Evolutionary conservation across 1,140 invertebrate species (phyloP).

Genomic region (Drosophila bocki): DNA sequence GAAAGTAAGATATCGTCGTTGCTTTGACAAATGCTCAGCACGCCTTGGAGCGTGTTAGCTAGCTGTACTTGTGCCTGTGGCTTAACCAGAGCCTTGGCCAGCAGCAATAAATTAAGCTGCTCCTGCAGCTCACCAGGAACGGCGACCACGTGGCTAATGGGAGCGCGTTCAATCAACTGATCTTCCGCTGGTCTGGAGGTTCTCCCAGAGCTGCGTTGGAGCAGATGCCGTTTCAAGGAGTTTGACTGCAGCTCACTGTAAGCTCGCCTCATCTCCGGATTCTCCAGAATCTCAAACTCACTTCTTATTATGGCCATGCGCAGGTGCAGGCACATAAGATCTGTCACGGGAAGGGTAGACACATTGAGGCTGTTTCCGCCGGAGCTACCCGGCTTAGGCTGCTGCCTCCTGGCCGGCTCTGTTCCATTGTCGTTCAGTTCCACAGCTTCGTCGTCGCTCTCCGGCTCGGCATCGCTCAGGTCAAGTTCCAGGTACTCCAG

Average conservation of each 20-base stretch:
- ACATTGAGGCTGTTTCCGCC: slow-evolving; percentile 55
- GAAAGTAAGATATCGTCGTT: slow-evolving; percentile 69
- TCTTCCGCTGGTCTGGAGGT: slow-evolving; percentile 43
- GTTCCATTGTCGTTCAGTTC: slow-evolving; percentile 50
- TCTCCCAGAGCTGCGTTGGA: slow-evolving; percentile 32
- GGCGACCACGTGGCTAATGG: slow-evolving; percentile 86
- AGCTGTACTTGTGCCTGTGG: slow-evolving; percentile 52
- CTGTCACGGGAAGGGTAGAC: slow-evolving; percentile 79
- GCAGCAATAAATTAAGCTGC: slow-evolving; percentile 85
- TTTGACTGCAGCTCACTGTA: slow-evolving; percentile 70
- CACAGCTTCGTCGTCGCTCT: slow-evolving; percentile 68
- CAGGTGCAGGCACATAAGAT: slow-evolving; percentile 87
- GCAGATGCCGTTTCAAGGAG: slow-evolving; percentile 53
- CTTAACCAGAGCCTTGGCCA: slow-evolving; percentile 64
- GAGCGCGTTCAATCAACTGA: slow-evolving; percentile 31
- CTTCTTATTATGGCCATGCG: slow-evolving; percentile 87
- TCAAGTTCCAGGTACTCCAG: slow-evolving; percentile 85
- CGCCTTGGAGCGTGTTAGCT: slow-evolving; percentile 83
- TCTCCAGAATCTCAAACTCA: slow-evolving; percentile 88
- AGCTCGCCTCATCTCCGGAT: slow-evolving; percentile 87
- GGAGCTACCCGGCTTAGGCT: slow-evolving; percentile 19
- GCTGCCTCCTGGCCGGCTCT: slow-evolving; percentile 41
- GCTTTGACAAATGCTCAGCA: slow-evolving; percentile 85
- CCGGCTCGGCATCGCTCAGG: slow-evolving; percentile 85
- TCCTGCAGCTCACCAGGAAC: slow-evolving; percentile 85